phyloP scores from a whole-genome alignment of 2,113 vertebrate species.

The Entomyzon cyanotis region DNA sequence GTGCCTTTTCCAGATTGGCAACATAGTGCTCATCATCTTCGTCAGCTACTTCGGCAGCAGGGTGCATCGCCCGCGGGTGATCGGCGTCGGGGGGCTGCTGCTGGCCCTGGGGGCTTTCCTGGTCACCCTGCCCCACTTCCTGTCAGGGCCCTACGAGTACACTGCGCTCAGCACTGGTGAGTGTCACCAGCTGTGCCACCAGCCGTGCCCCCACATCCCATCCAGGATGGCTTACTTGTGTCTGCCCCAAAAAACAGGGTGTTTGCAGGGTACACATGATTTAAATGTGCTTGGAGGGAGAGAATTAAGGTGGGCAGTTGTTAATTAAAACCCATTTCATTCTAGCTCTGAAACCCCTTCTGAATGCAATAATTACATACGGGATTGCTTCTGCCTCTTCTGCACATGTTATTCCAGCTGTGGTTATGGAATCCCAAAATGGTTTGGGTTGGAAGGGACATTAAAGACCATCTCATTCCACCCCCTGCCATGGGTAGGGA shows the following conservation, averaged over 20 bases:
- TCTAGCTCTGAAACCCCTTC: neutral
- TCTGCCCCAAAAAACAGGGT: neutral
- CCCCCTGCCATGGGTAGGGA: neutral
- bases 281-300: neutral
- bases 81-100: constrained; percentile 86
- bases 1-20: constrained; percentile 82
- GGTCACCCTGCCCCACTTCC: constrained; percentile 93
- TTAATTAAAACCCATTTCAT: neutral
- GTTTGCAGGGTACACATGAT: fast-evolving
- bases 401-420: fast-evolving
- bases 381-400: neutral
- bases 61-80: constrained; percentile 88
- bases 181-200: neutral
- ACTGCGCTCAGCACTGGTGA: neutral
- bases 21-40: constrained; percentile 90
- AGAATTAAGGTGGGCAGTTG: neutral
- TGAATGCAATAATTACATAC: neutral
- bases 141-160: constrained; percentile 84
- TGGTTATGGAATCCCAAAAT: neutral
- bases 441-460: neutral
- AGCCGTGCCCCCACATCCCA: too few relatives aligned
- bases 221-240: fast-evolving
- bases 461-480: fast-evolving
- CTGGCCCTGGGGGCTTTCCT: constrained; percentile 87
- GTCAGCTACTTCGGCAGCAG: constrained; percentile 94